Evolutionary conservation across 2,113 vertebrate species (phyloP), one percentile per base, ranked within the genome.

Genomic region (Coturnix japonica): DNA sequence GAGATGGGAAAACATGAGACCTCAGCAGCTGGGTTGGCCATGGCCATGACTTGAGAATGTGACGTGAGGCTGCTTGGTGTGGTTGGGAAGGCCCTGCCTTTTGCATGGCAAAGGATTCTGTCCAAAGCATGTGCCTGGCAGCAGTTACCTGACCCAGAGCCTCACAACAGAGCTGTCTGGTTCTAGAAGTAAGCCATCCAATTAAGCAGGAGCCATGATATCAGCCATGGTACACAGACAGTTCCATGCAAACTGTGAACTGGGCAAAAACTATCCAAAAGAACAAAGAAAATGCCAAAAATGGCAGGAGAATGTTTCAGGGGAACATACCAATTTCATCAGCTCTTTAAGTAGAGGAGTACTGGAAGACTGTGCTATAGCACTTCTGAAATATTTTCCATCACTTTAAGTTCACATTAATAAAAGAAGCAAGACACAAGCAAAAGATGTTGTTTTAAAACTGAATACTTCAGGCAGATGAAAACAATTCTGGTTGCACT

Each of bases 41-140:
- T n/a, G 21, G 28, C 49, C 2, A 1, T 35, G 77, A 39, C 30
- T 28, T 12, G 43, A 11, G 18, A 22, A 41, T 0, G 1, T 28
- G 25, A 5, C 0, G 0, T 7, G 6, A 59, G 60, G 31, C 60
- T 22, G n/a, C 70, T 69, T 14, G 9, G n/a, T 51, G 35, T 13
- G 13, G 39, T 28, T 22, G 13, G 15, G 12, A 9, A 82, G 28
- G 9, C 11, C 26, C 28, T 26, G 16, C 23, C 13, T 6, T 54
- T 59, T 17, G 7, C 4, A 15, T 26, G 13, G 30, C 39, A 1
- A 2, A 73, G 22, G 7, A 49, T 64, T 71, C 37, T 30, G 37
- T 11, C 3, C 33, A 54, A 64, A 91, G 23, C 7, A 31, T 0
- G 0, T 39, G 35, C 60, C 61, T 30, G 39, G 13, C 2, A 6